These are phyloP conservation scores for Heliothis subflexa DNA, from an alignment of 1,140 invertebrate species.

Conservation along the genomic window DNA sequence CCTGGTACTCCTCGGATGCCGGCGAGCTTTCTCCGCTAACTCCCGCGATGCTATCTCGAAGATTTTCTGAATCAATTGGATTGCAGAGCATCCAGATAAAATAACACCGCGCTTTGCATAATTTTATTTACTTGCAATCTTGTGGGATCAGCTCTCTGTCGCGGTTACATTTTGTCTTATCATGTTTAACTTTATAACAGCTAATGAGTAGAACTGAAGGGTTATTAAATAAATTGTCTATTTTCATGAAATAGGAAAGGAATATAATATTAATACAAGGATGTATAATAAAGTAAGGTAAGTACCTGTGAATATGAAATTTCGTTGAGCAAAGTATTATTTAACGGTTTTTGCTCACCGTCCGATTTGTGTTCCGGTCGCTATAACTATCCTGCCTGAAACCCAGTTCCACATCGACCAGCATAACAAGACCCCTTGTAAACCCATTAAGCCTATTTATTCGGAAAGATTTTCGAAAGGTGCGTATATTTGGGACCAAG, in stretches of 20 bases:
- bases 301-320: background rate
- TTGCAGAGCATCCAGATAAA: background rate
- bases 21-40: background rate
- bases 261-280: too few relatives aligned
- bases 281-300: background rate
- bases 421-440: slow-evolving; percentile 6
- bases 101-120: background rate
- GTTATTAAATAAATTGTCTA: too few relatives aligned
- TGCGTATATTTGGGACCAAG: slow-evolving; percentile 26
- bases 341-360: background rate
- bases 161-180: background rate
- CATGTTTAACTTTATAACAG: too few relatives aligned
- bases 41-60: background rate
- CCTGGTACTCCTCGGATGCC: slow-evolving; percentile 41
- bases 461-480: slow-evolving; percentile 12
- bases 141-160: background rate
- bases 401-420: slow-evolving; percentile 10
- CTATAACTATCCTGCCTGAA: background rate
- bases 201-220: too few relatives aligned
- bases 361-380: background rate
- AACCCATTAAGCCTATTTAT: slow-evolving; percentile 35
- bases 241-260: too few relatives aligned
- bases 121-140: background rate
- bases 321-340: slow-evolving; percentile 4
- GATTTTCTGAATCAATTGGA: slow-evolving; percentile 18